A percentile compares a stretch with the other conserved stretches of the same genome.
Evolutionary conservation across 2,888 invertebrate genomes (phyloP).

Genomic region (Lysandra bellargus): DNA sequence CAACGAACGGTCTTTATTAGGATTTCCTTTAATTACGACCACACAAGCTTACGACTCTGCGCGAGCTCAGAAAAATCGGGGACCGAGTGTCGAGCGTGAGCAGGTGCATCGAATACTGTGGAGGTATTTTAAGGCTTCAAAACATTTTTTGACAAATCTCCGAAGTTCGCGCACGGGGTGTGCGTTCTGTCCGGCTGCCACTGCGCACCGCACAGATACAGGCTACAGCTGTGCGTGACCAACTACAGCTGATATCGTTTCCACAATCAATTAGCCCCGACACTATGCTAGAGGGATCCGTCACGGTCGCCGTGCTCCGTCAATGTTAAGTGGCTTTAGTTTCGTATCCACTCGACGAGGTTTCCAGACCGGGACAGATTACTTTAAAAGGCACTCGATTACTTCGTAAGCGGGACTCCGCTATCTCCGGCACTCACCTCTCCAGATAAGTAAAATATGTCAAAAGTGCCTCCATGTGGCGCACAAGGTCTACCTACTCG

Average conservation of each 20-base stretch:
- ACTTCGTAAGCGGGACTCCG: background rate
- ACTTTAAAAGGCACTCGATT: background rate
- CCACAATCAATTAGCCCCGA: background rate
- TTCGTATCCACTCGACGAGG: background rate
- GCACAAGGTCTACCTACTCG: background rate
- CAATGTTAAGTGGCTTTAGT: background rate
- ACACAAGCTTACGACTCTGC: background rate
- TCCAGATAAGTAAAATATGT: background rate
- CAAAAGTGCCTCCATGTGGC: background rate
- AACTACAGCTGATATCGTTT: background rate
- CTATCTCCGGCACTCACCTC: background rate
- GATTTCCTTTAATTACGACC: slow-evolving; percentile 20
- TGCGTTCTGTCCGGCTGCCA: background rate
- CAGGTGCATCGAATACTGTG: background rate
- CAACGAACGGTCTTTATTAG: slow-evolving; percentile 11
- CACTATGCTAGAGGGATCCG: background rate
- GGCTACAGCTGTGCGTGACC: background rate
- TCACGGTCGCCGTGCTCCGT: background rate
- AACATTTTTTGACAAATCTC: background rate
- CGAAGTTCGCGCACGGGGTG: background rate
- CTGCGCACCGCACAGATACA: background rate
- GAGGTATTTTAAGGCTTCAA: background rate
- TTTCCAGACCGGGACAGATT: background rate
- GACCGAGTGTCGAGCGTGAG: background rate
- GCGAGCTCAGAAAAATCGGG: background rate